Evolutionary conservation across 2,113 vertebrate species (phyloP).

Genomic region (Syngnathoides biaculeatus): DNA sequence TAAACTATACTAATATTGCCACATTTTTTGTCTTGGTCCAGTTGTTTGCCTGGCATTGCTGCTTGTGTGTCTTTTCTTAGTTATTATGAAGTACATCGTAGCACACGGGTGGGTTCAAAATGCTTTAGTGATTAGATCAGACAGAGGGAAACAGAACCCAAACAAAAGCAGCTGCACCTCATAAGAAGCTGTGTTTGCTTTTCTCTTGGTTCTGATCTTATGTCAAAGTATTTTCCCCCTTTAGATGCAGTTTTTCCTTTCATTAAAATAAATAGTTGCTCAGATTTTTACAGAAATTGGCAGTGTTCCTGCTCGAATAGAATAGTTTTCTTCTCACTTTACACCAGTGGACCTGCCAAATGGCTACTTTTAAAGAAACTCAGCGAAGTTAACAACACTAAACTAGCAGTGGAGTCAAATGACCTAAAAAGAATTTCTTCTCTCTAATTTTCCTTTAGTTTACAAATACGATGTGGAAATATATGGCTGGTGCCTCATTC

Average conservation of each 20-base stretch:
- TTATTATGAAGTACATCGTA: neutral
- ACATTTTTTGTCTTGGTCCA: neutral
- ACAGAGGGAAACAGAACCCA: neutral
- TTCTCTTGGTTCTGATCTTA: conserved; percentile 4
- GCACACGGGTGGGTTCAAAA: neutral
- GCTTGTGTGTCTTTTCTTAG: neutral
- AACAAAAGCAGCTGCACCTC: neutral
- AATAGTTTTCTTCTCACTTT: conserved; percentile 2
- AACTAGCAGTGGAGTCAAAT: neutral
- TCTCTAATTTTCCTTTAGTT: conserved; percentile 10
- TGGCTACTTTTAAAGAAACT: neutral
- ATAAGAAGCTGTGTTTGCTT: neutral
- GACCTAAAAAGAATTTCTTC: conserved; percentile 7
- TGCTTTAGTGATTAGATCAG: neutral
- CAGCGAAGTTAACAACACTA: neutral
- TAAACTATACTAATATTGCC: neutral
- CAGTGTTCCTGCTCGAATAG: neutral
- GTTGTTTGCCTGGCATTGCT: neutral
- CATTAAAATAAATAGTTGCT: neutral
- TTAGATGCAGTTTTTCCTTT: neutral
- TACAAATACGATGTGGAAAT: conserved; percentile 22
- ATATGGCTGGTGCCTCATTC: conserved; percentile 23
- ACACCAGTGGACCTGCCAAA: neutral
- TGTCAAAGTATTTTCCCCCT: neutral
- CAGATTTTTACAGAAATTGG: neutral